phyloP scores from a whole-genome alignment of 2,797 vertebrate species.

The Apogon hyalosoma region DNA sequence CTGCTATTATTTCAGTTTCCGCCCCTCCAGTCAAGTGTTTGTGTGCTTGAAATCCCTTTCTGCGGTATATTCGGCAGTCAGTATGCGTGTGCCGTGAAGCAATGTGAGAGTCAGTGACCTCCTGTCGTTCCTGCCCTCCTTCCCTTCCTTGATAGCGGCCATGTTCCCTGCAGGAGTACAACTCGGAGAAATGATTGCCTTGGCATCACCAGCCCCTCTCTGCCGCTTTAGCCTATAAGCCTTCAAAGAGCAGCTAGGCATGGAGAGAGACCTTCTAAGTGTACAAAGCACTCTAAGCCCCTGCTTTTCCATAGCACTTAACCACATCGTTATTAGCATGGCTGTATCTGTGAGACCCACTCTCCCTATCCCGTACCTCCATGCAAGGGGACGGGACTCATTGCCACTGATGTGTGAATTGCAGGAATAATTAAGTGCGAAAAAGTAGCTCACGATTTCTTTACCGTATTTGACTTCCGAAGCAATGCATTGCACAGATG shows the following conservation, averaged over 20 bases:
- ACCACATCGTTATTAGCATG: slow-evolving; percentile 62
- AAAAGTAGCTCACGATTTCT: background rate
- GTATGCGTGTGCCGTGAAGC: slow-evolving; percentile 29
- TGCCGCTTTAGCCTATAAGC: slow-evolving; percentile 68
- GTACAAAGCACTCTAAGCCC: slow-evolving; percentile 65
- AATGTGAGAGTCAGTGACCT: slow-evolving; percentile 35
- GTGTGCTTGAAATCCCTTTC: slow-evolving; percentile 18
- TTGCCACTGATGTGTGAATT: slow-evolving; percentile 24
- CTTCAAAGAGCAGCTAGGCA: slow-evolving; percentile 70
- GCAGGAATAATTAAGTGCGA: background rate
- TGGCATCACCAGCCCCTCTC: slow-evolving; percentile 49
- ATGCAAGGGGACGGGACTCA: background rate
- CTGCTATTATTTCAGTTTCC: slow-evolving; percentile 9
- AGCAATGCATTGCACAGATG: background rate
- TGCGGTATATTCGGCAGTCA: slow-evolving; percentile 10
- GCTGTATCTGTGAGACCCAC: slow-evolving; percentile 47
- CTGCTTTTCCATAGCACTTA: slow-evolving; percentile 63
- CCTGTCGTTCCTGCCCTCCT: slow-evolving; percentile 22
- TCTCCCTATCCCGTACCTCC: slow-evolving; percentile 17
- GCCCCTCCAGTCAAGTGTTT: slow-evolving; percentile 26
- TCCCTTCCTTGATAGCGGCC: slow-evolving; percentile 34
- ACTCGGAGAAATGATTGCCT: slow-evolving; percentile 59
- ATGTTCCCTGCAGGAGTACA: slow-evolving; percentile 41
- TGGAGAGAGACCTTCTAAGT: slow-evolving; percentile 60
- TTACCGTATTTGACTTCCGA: background rate